Evolutionary conservation across 1,140 invertebrate genomes (phyloP).

Genomic region (Ephestia elutella): DNA sequence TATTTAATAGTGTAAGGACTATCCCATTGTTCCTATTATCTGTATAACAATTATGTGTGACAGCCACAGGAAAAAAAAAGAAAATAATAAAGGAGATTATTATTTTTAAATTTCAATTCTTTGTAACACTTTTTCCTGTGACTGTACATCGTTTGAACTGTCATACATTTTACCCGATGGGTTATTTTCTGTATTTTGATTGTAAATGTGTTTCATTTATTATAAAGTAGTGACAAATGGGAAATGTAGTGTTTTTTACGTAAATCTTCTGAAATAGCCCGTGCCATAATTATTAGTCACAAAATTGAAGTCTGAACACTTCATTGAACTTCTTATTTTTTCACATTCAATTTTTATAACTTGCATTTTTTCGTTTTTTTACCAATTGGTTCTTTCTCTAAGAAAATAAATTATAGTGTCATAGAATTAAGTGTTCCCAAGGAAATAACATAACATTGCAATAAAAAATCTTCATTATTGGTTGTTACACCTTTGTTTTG

Average conservation of each 20-base stretch:
- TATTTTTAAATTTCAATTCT: background rate
- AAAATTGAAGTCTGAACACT: constrained; percentile 15
- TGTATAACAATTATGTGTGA: constrained; percentile 2
- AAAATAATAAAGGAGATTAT: background rate
- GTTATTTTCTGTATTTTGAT: background rate
- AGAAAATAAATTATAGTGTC: background rate
- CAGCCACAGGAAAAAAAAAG: background rate
- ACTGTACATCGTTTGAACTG: background rate
- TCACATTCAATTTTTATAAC: background rate
- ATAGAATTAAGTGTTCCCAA: constrained; percentile 3
- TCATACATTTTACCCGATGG: background rate
- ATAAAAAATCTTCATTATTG: constrained; percentile 45
- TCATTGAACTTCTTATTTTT: background rate
- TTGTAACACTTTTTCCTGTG: background rate
- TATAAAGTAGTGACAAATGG: background rate
- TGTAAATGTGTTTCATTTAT: background rate
- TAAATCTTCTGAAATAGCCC: constrained; percentile 32
- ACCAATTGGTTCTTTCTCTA: background rate
- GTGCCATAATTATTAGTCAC: constrained; percentile 66
- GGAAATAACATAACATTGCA: constrained; percentile 12
- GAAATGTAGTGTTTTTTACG: constrained; percentile 2
- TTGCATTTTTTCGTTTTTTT: background rate
- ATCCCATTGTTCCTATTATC: constrained; percentile 60
- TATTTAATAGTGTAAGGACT: constrained; percentile 65
- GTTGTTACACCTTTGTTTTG: constrained; percentile 65